Base-by-base conservation (phyloP, 2,888 invertebrate species). In the Heteropelma amictum region DNA sequence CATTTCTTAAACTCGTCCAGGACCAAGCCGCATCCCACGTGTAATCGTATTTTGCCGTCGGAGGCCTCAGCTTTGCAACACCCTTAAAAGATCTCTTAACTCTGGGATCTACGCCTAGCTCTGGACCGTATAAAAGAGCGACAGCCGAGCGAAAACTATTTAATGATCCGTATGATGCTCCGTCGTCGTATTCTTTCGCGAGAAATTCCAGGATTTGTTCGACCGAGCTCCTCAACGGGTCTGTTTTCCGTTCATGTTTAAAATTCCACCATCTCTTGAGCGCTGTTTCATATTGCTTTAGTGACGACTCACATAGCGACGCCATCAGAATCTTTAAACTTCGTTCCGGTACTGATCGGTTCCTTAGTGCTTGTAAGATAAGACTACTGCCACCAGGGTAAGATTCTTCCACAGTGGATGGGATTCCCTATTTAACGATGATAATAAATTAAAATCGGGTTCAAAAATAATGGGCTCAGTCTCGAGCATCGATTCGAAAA, bases 71-170 rank as follows among this genome's bases (percentile, higher is more conserved):
- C 21, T 77, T 80, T n/a, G 69, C 63, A 47, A 79, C 69, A 0
- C 79, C 79, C 56, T 77, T 80, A 30, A 80, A 71, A 68, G 80
- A 79, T 42, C 76, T 54, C 49, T 73, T 77, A 2, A 80, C 45
- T 6, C 49, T 56, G 0, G 38, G 17, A 54, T 78, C 60, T 1
- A 68, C 38, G n/a, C 72, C 76, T 5, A 80, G 33, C 6, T 80
- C 64, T 2, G 63, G 61, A 4, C 68, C 64, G n/a, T 21, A 63
- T 23, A 72, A 23, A 5, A 75, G 42, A 1, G 74, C 61, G 12
- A 61, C 35, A 2, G 47, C 61, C 14, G 61, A 49, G 23, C 23
- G 47, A 23, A 61, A 54, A 21, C 67, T 72, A 7, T 72, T 68
- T 4, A 76, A 6, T 1, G 58, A 40, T 1, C 68, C 68, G 6